phyloP scores from a whole-genome alignment of 2,888 invertebrate genomes.

The Eristalis tenax region DNA sequence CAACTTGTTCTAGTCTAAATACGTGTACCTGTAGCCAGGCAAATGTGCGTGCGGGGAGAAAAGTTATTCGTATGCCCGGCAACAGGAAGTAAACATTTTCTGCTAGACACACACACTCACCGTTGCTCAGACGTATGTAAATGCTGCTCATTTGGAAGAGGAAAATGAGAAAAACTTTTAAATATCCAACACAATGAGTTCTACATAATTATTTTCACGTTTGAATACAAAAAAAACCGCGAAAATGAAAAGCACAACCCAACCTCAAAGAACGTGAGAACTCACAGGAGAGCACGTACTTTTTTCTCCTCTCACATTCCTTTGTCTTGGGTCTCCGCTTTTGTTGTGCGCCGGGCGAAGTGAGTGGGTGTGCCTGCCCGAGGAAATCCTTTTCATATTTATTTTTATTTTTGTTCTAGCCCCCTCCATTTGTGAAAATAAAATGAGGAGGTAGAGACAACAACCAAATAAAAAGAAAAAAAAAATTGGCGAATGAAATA shows the following conservation, averaged over 20 bases:
- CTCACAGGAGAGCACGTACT: slow-evolving; percentile 4
- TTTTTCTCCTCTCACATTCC: neutral
- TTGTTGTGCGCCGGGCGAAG: neutral
- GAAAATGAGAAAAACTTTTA: slow-evolving; percentile 6
- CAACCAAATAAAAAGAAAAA: neutral
- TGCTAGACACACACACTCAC: no score
- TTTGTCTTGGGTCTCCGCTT: slow-evolving; percentile 29
- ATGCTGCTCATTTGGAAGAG: neutral
- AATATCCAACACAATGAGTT: slow-evolving; percentile 30
- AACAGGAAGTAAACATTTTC: no score
- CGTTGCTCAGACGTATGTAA: neutral
- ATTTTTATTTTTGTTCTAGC: slow-evolving; percentile 42
- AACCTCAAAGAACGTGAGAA: slow-evolving; percentile 24
- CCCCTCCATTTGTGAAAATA: slow-evolving; percentile 47
- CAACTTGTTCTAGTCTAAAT: no score
- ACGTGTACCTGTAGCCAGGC: no score
- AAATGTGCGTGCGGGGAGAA: no score
- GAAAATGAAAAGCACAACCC: slow-evolving; percentile 21
- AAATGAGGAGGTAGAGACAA: neutral
- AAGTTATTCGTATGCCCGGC: no score
- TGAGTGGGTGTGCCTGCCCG: slow-evolving; percentile 18
- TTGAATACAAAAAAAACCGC: slow-evolving; percentile 22
- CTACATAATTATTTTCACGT: slow-evolving; percentile 52
- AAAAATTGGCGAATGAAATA: slow-evolving; percentile 45
- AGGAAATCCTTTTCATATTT: slow-evolving; percentile 55